Base-by-base conservation (phyloP, 2,113 vertebrate genomes). In the Macheiramphus alcinus region DNA sequence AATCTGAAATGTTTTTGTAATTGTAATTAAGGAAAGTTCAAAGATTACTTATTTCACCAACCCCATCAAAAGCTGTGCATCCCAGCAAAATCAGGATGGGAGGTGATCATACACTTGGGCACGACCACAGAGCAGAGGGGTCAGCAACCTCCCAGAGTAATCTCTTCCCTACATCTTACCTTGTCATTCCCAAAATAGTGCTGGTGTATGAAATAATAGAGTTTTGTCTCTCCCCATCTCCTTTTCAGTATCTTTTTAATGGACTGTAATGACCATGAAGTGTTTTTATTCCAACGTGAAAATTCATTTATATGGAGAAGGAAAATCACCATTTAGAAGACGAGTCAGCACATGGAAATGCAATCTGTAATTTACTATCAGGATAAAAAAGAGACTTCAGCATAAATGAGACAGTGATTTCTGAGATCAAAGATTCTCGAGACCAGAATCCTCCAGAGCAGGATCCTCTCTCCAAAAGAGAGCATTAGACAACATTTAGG, bases 61-160 rank as follows among this genome's bases (percentile, higher is more conserved):
- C 4, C 1, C 7, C 12, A 16, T 34, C 25, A 71, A 58, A 40
- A n/a, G 14, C 4, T 90, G 11, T 22, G 6, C 13, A 58, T 58
- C 4, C 3, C 3, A 48, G 11, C 5, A 72, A 86, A 80, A 67
- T 8, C 6, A 26, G 25, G 38, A 29, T 32, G 3, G 11, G 32
- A 74, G 1, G 1, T 17, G 19, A 13, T 38, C 11, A 27, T 20
- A 59, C 2, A 4, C 4, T n/a, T 27, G 17, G 22, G 16, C 10
- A 42, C 25, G 12, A 67, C 7, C 32, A 70, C 2, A 13, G 32
- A 71, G 14, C 13, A 67, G 36, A 72, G 2, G 1, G 5, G 4
- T 62, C 19, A 75, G 6, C 11, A 71, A 45, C 3, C 6, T 80
- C 25, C 6, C 19, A 45, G 8, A 73, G 68, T 16, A 70, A 29